These are phyloP conservation scores for Clupea harengus DNA, from an alignment of 2,113 vertebrate species.

Conservation along the genomic window DNA sequence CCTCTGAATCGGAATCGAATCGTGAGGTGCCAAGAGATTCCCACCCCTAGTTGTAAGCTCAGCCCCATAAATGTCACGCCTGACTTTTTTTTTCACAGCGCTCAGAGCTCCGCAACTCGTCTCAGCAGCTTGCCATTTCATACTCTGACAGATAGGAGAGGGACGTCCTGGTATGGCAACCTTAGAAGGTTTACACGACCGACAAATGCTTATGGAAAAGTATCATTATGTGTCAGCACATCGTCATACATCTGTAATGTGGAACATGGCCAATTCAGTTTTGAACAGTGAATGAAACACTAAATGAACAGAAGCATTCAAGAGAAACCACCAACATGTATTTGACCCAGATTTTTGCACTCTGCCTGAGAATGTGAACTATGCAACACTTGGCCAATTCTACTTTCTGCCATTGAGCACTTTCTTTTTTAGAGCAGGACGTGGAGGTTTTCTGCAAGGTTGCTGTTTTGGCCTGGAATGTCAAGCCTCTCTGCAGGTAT, in stretches of 20 bases:
- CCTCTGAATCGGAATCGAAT: no score
- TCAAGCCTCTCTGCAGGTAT: background rate
- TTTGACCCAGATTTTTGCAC: background rate
- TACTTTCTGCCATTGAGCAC: background rate
- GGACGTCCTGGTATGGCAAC: background rate
- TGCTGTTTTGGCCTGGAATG: background rate
- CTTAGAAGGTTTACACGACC: background rate
- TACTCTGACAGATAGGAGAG: background rate
- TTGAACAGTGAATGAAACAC: background rate
- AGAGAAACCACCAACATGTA: background rate
- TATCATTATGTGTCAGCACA: background rate
- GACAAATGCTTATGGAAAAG: background rate
- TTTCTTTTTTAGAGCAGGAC: background rate
- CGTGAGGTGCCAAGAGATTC: no score
- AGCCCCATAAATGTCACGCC: background rate
- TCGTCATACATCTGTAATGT: background rate
- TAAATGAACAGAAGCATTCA: background rate
- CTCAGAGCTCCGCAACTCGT: background rate
- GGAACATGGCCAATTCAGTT: background rate
- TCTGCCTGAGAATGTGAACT: background rate
- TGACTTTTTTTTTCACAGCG: background rate
- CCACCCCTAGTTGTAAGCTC: constrained; percentile 92
- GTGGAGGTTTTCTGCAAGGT: background rate
- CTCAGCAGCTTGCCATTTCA: background rate
- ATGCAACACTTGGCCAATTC: background rate